Evolutionary conservation across 2,113 vertebrate species (phyloP).

Genomic region (Upupa epops): DNA sequence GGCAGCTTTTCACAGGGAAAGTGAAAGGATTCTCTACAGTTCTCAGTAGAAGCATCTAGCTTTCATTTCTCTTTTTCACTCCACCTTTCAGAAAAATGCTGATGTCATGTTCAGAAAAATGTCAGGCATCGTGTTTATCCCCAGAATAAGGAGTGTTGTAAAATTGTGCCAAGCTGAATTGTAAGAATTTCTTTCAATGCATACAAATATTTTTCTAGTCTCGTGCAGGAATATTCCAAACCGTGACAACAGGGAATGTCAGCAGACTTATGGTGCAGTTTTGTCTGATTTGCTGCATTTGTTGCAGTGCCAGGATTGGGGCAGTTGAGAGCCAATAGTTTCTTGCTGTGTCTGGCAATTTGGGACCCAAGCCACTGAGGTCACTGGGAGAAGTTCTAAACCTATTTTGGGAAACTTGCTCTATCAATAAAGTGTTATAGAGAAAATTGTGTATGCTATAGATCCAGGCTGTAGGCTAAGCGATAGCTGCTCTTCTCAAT

Average conservation of each 20-base stretch:
- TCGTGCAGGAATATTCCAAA: not conserved
- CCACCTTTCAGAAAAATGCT: not conserved
- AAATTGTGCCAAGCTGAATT: not conserved
- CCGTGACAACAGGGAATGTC: not conserved
- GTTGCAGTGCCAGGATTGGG: not conserved
- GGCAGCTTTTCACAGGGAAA: not conserved
- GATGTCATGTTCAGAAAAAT: not conserved
- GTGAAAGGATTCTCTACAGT: not conserved
- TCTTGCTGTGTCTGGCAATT: not conserved
- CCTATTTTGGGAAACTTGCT: not conserved
- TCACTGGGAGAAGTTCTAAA: not conserved
- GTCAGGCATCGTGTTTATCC: accelerated
- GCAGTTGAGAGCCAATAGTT: not conserved
- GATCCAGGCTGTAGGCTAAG: not conserved
- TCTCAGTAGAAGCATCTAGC: not conserved
- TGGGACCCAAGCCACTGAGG: not conserved
- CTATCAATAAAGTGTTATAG: not conserved
- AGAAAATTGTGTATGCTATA: not conserved
- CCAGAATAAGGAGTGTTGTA: not conserved
- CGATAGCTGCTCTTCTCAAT: not conserved
- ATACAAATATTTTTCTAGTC: not conserved
- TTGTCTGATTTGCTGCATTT: not conserved
- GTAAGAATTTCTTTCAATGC: not conserved
- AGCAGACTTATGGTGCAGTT: not conserved
- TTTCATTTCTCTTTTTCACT: not conserved